Conservation (phyloP, 1,140 invertebrate genomes). For the Hylaeus anthracinus region DNA sequence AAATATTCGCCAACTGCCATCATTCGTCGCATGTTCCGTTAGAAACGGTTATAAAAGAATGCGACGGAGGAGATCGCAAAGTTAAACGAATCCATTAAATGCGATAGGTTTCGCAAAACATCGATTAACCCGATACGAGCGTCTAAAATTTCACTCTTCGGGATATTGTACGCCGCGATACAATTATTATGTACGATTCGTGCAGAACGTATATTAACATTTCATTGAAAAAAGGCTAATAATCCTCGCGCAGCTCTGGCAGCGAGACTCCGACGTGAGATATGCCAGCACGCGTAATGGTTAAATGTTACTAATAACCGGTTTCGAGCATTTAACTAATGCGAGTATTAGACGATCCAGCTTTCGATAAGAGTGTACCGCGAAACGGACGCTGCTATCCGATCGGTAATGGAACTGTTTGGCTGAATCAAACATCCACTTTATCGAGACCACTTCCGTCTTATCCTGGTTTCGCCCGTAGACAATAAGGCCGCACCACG, state of each 20-base stretch:
- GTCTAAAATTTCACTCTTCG: conserved; percentile 43
- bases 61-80: background rate
- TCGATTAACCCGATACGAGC: conserved; percentile 40
- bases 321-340: conserved; percentile 67
- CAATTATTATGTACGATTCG: conserved; percentile 48
- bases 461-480: conserved; percentile 14
- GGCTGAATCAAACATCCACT: conserved; percentile 55
- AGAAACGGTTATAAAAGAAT: too few relatives aligned
- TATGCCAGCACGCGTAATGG: conserved; percentile 56
- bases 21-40: too few relatives aligned
- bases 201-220: conserved; percentile 52
- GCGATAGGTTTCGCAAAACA: conserved; percentile 19
- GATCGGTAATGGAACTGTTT: conserved; percentile 52
- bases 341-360: conserved; percentile 61
- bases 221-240: conserved; percentile 57
- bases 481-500: conserved; percentile 51
- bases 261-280: conserved; percentile 47
- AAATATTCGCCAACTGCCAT: too few relatives aligned
- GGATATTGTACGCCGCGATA: conserved; percentile 35
- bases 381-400: conserved; percentile 42
- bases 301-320: conserved; percentile 68
- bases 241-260: conserved; percentile 52
- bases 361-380: conserved; percentile 53
- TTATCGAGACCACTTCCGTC: conserved; percentile 57
- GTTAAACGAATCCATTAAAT: conserved; percentile 18